Evolutionary conservation across 2,888 invertebrate species (phyloP), one percentile per base, ranked within the genome.

Genomic region (Andrena haemorrhoa): DNA sequence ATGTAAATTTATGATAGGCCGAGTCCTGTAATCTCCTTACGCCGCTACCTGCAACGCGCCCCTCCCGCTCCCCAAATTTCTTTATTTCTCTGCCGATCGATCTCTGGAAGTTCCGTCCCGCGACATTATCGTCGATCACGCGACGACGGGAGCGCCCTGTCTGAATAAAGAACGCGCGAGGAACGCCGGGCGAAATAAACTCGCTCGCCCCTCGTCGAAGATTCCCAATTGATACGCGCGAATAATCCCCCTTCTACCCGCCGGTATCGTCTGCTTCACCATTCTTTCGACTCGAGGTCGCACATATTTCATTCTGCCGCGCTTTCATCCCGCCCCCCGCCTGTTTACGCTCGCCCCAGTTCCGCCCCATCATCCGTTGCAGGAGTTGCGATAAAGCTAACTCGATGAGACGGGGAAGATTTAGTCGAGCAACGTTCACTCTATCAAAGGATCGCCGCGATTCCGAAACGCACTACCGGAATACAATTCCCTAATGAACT

Each of bases 1-100:
- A 60, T 74, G 66, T 49, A 87, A 87, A 86, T 87, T 87, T 87
- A 85, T 82, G 83, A 86, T 75, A 83, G 85, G 61, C 83, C 71
- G 60, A 63, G 53, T 75, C 65, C 75, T 61, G 53, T 87, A 86
- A 84, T 87, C 83, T 84, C 29, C 76, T 84, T 80, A 72, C 68
- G 65, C 65, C 64, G 75, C 82, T 82, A 71, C 71, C 69, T 68
- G 80, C 77, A 75, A 79, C 72, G 68, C 71, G 64, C 49, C 53
- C 47, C 23, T 51, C 29, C 16, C 69, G 41, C 31, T 35, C 47
- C 51, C 72, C 10, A 20, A 23, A 31, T 65, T 69, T 66, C 73
- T 77, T 72, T 66, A 71, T 82, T 80, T 72, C 58, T 71, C 58
- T 8, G 47, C 35, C 75, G 41, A 49, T 51, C 47, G 8, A 26